Evolutionary conservation across 2,888 invertebrate species (phyloP).

Genomic region (Brachynemurus nebulosus): DNA sequence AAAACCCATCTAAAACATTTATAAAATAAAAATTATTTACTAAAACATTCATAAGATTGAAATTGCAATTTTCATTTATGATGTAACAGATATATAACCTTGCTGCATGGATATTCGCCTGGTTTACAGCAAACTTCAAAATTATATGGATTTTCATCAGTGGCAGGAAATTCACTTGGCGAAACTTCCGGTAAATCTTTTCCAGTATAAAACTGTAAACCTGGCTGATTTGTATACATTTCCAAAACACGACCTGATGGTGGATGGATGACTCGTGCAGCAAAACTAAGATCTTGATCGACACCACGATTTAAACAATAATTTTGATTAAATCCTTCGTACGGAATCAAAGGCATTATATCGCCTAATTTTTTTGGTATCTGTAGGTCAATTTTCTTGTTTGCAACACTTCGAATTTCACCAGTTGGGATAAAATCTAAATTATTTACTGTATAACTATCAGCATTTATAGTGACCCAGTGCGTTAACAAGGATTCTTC

Average conservation of each 20-base stretch:
- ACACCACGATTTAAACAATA: conserved; percentile 56
- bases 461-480: conserved; percentile 56
- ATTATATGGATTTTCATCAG: not conserved
- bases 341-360: conserved; percentile 50
- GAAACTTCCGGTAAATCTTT: conserved; percentile 50
- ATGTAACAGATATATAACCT: not conserved
- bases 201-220: conserved; percentile 80
- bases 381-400: conserved; percentile 61
- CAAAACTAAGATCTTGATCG: conserved; percentile 40
- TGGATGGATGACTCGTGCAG: conserved; percentile 52
- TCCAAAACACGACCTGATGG: conserved; percentile 59
- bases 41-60: no score
- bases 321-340: conserved; percentile 70
- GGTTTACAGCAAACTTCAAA: not conserved
- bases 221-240: conserved; percentile 75
- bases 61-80: not conserved
- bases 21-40: no score
- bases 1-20: conserved; percentile 1
- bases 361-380: conserved; percentile 47
- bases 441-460: conserved; percentile 59
- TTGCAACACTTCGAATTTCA: conserved; percentile 52
- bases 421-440: conserved; percentile 60
- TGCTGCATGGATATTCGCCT: not conserved
- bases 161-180: not conserved
- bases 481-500: conserved; percentile 51